Conservation (phyloP, 2,888 invertebrate species). For the Papilio protenor region DNA sequence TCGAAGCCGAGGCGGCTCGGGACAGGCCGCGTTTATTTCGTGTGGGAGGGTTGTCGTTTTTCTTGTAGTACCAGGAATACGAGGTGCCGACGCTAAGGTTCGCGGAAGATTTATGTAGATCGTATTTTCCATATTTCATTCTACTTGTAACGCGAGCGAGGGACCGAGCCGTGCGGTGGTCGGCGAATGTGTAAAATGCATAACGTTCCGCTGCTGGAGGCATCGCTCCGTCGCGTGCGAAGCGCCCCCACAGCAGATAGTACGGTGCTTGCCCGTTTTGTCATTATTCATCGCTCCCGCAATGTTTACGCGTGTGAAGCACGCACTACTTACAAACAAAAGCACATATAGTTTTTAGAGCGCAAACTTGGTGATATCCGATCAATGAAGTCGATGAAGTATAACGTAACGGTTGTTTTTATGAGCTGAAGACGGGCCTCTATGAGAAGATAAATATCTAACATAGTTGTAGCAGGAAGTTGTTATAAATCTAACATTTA, state of each 20-base stretch:
- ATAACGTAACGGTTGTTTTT: conserved; percentile 54
- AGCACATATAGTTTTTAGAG: conserved; percentile 77
- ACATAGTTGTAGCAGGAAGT: conserved; percentile 16
- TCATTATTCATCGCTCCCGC: conserved; percentile 57
- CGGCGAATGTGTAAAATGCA: conserved; percentile 66
- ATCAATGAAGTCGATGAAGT: conserved; percentile 62
- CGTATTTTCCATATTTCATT: conserved; percentile 84
- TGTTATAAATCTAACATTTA: conserved; percentile 4
- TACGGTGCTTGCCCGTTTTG: conserved; percentile 58
- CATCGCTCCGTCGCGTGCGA: conserved; percentile 57
- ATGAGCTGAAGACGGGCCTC: conserved; percentile 21
- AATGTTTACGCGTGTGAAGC: conserved; percentile 59
- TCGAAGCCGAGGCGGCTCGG: conserved; percentile 78
- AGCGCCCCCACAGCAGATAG: conserved; percentile 67
- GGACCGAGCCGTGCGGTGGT: conserved; percentile 67
- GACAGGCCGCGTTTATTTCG: conserved; percentile 68
- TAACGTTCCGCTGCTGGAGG: conserved; percentile 71
- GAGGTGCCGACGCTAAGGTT: conserved; percentile 79
- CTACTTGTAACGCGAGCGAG: conserved; percentile 69
- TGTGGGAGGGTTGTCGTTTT: conserved; percentile 69
- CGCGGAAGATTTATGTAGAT: conserved; percentile 78
- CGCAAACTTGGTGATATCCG: conserved; percentile 74
- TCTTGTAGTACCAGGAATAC: conserved; percentile 81
- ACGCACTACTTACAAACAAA: conserved; percentile 66
- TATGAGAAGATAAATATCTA: conserved; percentile 24